Evolutionary conservation across 2,797 vertebrate genomes (phyloP).

Genomic region (Clarias fuscus): DNA sequence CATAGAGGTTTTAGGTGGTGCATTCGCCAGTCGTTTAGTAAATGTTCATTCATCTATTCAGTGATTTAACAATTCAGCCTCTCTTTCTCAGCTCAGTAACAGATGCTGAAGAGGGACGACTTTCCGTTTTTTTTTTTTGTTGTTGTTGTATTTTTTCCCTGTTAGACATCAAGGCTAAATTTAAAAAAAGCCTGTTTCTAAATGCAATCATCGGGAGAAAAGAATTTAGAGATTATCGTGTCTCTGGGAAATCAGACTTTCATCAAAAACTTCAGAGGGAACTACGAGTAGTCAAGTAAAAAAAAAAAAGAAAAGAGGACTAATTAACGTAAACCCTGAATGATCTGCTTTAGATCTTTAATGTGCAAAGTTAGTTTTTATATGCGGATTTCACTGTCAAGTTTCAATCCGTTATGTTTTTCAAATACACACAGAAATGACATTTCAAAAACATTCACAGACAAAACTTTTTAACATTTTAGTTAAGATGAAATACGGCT

Average conservation of each 20-base stretch:
- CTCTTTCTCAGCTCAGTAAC: background rate
- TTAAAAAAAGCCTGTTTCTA: slow-evolving; percentile 47
- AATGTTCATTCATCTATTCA: background rate
- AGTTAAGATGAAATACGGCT: background rate
- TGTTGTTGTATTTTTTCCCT: slow-evolving; percentile 1
- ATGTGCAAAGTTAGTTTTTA: background rate
- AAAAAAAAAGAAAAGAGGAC: background rate
- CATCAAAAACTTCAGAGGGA: background rate
- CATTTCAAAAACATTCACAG: background rate
- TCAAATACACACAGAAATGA: background rate
- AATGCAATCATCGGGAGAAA: slow-evolving; percentile 7
- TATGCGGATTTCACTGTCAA: background rate
- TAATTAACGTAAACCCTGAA: background rate
- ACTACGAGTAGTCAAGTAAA: background rate
- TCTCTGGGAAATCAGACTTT: slow-evolving; percentile 20
- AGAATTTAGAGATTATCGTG: slow-evolving; percentile 4
- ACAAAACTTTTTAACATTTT: too few species aligned
- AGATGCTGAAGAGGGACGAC: background rate
- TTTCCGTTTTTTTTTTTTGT: slow-evolving; percentile 8
- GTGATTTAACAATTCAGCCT: background rate
- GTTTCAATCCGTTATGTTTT: background rate
- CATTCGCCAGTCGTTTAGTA: background rate
- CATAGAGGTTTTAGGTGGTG: too few species aligned
- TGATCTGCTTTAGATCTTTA: background rate
- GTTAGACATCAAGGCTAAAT: slow-evolving; percentile 43